Base-by-base conservation (phyloP, 1,140 invertebrate species). In the Cydia fagiglandana region DNA sequence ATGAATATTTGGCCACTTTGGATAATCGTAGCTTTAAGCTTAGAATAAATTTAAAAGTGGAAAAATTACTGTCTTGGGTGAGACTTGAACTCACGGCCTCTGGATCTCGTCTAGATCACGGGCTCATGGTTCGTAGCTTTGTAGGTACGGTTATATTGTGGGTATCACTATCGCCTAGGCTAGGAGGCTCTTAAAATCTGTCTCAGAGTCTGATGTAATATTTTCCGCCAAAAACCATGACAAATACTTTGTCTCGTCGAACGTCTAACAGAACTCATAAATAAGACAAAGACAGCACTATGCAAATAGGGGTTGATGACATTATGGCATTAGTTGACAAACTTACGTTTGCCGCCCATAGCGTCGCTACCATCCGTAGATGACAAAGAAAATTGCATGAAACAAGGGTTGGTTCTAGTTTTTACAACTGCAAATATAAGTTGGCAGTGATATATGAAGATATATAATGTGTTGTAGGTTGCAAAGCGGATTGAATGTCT, bases 291-390 rank as follows among this genome's bases (percentile, higher is more conserved):
- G 56, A 61, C 56, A 61, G 56, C 56, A 56, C 13, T 50, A 53
- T 47, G 10, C 15, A 70, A 56, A 45, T 75, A 73, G 75, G 75
- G 75, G 75, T 76, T 76, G 75, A 64, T 76, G 75, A 76, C 75
- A 76, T 76, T 76, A 75, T 64, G 38, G 50, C 50, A 15, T 61
- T 38, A 38, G 34, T 20, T 61, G 56, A 70, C 66, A 70, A 70
- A 70, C 66, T 45, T 70, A 38, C 34, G n/a, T 70, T 45, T 38
- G 15, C 66, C n/a, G 34, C 30, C 7, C 30, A 41, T 38, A 0
- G 6, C 30, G 34, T 6, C n/a, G 34, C 66, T 17, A 45, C n/a
- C 34, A 13, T 38, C 30, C n/a, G 15, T 20, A 41, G n/a, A 7
- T 38, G 15, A 17, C 34, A 38, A 38, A 38, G 30, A 70, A 70